Evolutionary conservation across 1,140 invertebrate genomes (phyloP).

Genomic region (Habropoda laboriosa): DNA sequence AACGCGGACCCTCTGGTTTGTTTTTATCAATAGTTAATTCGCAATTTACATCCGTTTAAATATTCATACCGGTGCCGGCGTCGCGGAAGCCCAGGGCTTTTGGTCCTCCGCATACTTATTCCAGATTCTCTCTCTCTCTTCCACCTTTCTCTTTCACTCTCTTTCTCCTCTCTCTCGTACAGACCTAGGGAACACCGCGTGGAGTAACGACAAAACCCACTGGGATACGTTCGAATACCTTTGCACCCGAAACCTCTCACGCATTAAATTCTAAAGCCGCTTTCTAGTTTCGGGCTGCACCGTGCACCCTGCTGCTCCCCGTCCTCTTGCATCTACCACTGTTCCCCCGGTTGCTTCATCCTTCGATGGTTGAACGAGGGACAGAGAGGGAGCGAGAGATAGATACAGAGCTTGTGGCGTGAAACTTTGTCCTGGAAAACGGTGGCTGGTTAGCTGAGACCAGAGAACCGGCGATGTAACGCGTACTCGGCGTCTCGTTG

Average conservation of each 20-base stretch:
- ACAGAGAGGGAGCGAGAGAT: not conserved
- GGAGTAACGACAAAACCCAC: constrained; percentile 51
- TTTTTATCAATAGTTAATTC: constrained; percentile 76
- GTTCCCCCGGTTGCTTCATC: constrained; percentile 4
- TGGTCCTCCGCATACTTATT: constrained; percentile 67
- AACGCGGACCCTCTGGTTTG: constrained; percentile 67
- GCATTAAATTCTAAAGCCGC: constrained; percentile 73
- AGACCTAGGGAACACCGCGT: not conserved
- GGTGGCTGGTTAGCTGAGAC: constrained; percentile 45
- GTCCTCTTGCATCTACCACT: not conserved
- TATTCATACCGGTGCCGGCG: constrained; percentile 66
- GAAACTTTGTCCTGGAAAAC: constrained; percentile 55
- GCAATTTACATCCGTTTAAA: constrained; percentile 74
- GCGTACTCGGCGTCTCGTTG: constrained; percentile 1
- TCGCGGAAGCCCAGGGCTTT: constrained; percentile 62
- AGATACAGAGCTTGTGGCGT: not conserved
- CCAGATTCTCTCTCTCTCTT: constrained; percentile 12
- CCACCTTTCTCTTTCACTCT: not conserved
- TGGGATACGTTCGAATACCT: constrained; percentile 62
- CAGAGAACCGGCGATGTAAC: not conserved
- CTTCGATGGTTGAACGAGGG: constrained; percentile 14
- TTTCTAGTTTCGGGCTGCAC: constrained; percentile 62
- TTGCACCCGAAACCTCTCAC: constrained; percentile 62
- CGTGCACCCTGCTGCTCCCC: not conserved
- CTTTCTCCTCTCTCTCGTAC: constrained; percentile 29